Conservation (phyloP, 2,888 invertebrate species). For the Arge pagana region DNA sequence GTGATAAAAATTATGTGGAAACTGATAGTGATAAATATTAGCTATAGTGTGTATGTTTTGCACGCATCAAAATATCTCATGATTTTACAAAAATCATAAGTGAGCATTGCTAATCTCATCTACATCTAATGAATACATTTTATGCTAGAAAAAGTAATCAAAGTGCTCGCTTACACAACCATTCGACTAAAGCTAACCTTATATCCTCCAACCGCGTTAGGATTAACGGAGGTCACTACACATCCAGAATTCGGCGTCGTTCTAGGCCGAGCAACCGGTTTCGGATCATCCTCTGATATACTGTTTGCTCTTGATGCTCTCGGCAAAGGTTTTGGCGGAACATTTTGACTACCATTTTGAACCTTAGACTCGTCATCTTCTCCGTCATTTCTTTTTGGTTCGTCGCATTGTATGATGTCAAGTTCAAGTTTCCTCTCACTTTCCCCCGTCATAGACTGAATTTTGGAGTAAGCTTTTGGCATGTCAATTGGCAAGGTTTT, state of each 20-base stretch:
- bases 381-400: slow-evolving; percentile 38
- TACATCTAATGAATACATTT: background rate
- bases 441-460: slow-evolving; percentile 42
- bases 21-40: no score
- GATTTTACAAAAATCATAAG: no score
- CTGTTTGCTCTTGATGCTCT: slow-evolving; percentile 74
- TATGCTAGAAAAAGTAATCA: slow-evolving; percentile 25
- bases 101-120: no score
- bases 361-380: slow-evolving; percentile 50
- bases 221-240: slow-evolving; percentile 66
- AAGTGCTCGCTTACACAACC: slow-evolving; percentile 30
- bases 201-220: slow-evolving; percentile 68
- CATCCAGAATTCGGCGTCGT: slow-evolving; percentile 65
- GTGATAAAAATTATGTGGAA: no score
- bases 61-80: no score
- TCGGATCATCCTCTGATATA: slow-evolving; percentile 73
- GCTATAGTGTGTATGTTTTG: no score
- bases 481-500: slow-evolving; percentile 43
- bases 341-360: slow-evolving; percentile 55
- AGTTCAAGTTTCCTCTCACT: slow-evolving; percentile 41
- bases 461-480: slow-evolving; percentile 48
- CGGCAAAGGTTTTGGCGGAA: slow-evolving; percentile 81
- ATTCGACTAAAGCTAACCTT: slow-evolving; percentile 66
- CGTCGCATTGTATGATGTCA: slow-evolving; percentile 14
- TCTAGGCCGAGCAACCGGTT: slow-evolving; percentile 72